Evolutionary conservation across 2,113 vertebrate genomes (phyloP).

Genomic region (Herpetotheres cachinnans): DNA sequence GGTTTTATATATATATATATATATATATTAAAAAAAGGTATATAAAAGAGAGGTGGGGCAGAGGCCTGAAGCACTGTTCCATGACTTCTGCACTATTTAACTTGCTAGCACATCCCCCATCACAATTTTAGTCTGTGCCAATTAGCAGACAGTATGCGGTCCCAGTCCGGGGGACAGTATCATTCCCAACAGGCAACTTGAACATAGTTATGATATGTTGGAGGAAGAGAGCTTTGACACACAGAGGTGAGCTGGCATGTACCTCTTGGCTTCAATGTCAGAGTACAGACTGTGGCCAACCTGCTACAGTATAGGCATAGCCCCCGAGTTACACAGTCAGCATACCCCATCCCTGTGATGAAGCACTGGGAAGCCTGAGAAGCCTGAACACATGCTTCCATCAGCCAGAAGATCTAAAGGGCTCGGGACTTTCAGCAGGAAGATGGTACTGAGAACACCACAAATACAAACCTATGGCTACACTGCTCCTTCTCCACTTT

Average conservation of each 20-base stretch:
- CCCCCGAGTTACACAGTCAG: no score
- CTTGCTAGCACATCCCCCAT: neutral
- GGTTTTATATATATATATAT: neutral
- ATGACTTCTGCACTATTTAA: neutral
- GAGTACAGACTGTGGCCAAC: neutral
- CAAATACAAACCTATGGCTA: neutral
- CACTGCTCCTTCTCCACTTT: neutral
- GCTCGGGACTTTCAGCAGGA: neutral
- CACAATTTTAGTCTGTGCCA: neutral
- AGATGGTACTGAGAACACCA: neutral
- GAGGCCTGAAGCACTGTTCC: neutral
- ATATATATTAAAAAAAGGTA: no score
- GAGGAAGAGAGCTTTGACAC: neutral
- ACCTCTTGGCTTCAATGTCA: neutral
- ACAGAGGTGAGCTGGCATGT: neutral
- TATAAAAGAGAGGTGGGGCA: neutral
- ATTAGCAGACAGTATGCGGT: neutral
- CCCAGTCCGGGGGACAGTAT: neutral
- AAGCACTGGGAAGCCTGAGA: neutral
- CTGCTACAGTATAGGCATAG: neutral
- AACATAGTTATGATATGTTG: neutral
- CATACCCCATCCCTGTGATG: rapidly evolving
- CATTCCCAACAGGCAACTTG: neutral
- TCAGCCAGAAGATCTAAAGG: neutral
- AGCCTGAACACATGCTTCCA: neutral